phyloP scores from a whole-genome alignment of 2,113 vertebrate genomes.

The Hippocampus mohnikei region DNA sequence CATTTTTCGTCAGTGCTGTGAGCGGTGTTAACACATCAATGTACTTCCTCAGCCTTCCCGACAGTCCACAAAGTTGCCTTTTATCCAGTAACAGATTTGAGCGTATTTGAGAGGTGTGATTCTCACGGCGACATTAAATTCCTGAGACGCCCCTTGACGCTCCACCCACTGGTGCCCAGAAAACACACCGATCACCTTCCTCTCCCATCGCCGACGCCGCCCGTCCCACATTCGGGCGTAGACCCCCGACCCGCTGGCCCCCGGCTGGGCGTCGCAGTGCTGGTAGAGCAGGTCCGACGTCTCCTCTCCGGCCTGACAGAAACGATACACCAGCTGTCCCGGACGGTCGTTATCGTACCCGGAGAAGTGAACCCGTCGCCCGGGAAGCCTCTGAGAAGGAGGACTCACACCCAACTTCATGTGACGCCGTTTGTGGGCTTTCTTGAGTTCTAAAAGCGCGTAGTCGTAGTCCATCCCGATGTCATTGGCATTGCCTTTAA shows the following conservation, averaged over 20 bases:
- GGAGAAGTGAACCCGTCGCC: conserved; percentile 90
- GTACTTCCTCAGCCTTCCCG: conserved; percentile 81
- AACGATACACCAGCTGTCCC: conserved; percentile 89
- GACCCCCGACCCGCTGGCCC: conserved; percentile 92
- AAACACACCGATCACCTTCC: conserved; percentile 95
- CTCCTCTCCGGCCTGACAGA: conserved; percentile 89
- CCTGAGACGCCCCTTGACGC: conserved; percentile 82
- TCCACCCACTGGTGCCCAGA: conserved; percentile 98
- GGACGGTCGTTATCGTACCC: conserved; percentile 91
- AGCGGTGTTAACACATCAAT: not conserved
- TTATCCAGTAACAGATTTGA: conserved; percentile 99
- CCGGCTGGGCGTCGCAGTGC: conserved; percentile 92
- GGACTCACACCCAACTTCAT: conserved; percentile 95
- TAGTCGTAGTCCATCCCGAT: conserved; percentile 99
- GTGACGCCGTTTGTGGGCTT: conserved; percentile 88
- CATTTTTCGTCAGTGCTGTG: conserved; percentile 23
- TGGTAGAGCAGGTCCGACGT: conserved; percentile 92
- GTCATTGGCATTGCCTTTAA: conserved; percentile 92
- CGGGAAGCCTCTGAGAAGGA: conserved; percentile 79
- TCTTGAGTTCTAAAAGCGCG: conserved; percentile 91
- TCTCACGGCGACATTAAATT: conserved; percentile 94
- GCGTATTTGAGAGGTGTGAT: conserved; percentile 97
- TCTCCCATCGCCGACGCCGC: conserved; percentile 83
- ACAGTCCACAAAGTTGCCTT: conserved; percentile 93
- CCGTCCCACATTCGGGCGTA: conserved; percentile 94